Evolutionary conservation across 2,888 invertebrate genomes (phyloP).

Genomic region (Octodonta nipae): DNA sequence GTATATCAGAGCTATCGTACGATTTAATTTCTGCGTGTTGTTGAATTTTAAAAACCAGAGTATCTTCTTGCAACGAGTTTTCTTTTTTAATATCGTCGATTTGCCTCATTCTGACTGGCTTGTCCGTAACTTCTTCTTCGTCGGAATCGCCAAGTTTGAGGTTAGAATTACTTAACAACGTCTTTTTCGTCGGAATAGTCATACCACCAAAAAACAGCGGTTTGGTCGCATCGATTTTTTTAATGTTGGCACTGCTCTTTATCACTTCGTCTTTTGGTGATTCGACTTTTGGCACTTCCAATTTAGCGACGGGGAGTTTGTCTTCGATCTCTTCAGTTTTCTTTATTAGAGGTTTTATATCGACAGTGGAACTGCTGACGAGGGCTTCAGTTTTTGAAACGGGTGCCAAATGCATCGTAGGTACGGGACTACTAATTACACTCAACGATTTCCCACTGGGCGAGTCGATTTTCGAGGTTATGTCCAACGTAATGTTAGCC

Average conservation of each 20-base stretch:
- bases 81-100: slow-evolving; percentile 14
- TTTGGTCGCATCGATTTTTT: background rate
- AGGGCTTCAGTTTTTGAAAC: background rate
- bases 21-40: no score
- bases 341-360: no score
- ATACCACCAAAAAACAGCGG: slow-evolving; percentile 23
- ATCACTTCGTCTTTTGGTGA: background rate
- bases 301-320: background rate
- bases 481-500: slow-evolving; percentile 11
- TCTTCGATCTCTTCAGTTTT: background rate
- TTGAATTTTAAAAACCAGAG: no score
- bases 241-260: no score
- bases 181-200: slow-evolving; percentile 22
- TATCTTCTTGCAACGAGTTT: no score
- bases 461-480: slow-evolving; percentile 9
- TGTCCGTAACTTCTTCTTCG: no score
- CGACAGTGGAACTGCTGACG: background rate
- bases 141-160: slow-evolving; percentile 24
- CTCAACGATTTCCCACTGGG: slow-evolving; percentile 1
- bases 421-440: background rate
- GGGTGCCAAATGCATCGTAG: no score
- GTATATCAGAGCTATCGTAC: no score
- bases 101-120: no score
- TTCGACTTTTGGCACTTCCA: no score
- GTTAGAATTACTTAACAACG: slow-evolving; percentile 20